These are phyloP conservation scores for Hyles euphorbiae DNA, from an alignment of 1,140 invertebrate genomes.

Conservation along the genomic window DNA sequence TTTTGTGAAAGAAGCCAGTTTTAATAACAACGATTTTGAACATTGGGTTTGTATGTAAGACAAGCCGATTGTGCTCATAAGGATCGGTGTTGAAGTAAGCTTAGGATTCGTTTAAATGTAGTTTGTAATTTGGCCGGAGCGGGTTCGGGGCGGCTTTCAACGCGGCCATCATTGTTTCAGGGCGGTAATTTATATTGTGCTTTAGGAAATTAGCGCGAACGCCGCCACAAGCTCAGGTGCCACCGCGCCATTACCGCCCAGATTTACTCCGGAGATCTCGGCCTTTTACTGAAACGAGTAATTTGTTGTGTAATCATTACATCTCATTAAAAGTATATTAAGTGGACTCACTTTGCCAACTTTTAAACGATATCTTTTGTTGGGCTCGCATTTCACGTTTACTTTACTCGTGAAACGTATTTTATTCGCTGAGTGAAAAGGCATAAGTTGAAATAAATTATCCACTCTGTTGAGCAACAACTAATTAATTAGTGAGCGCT, in stretches of 20 bases:
- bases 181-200: constrained; percentile 62
- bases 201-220: constrained; percentile 57
- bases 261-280: constrained; percentile 45
- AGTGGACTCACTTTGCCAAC: constrained; percentile 10
- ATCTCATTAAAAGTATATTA: constrained; percentile 43
- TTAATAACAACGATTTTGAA: too few relatives aligned
- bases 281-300: constrained; percentile 26
- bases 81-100: constrained; percentile 22
- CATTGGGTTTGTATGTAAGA: too few relatives aligned
- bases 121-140: constrained; percentile 42
- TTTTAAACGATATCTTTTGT: neutral
- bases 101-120: constrained; percentile 46
- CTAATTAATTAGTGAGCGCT: constrained; percentile 19
- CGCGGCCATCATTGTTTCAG: constrained; percentile 52
- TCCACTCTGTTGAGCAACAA: constrained; percentile 13
- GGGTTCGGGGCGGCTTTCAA: constrained; percentile 18
- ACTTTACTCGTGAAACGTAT: too few relatives aligned
- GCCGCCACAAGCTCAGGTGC: constrained; percentile 51
- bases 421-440: constrained; percentile 1
- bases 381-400: neutral
- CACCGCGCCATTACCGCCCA: constrained; percentile 49
- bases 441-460: constrained; percentile 16
- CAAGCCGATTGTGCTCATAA: too few relatives aligned
- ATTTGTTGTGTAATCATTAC: constrained; percentile 38
- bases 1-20: neutral